A percentile compares a stretch with the other conserved stretches of the same genome.
Conservation (phyloP, 2,797 vertebrate species). For the Enoplosus armatus region DNA sequence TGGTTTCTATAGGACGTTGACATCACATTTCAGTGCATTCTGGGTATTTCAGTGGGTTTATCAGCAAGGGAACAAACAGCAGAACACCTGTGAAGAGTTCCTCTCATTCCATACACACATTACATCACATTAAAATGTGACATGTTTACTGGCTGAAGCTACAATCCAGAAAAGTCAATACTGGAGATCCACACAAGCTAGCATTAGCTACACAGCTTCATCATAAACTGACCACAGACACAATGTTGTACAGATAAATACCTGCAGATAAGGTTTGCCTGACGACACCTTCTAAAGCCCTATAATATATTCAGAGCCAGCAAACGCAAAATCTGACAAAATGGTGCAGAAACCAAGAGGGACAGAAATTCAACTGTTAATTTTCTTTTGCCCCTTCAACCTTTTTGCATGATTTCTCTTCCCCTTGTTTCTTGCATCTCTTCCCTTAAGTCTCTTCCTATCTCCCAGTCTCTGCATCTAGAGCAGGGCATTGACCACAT, state of each 20-base stretch:
- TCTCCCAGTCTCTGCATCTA: slow-evolving; percentile 36
- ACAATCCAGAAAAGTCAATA: neutral
- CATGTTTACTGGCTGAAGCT: neutral
- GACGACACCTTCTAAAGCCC: neutral
- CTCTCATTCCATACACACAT: neutral
- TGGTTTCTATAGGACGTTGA: neutral
- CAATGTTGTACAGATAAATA: neutral
- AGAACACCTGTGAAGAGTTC: neutral
- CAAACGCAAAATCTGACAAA: neutral
- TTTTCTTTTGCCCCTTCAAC: slow-evolving; percentile 28
- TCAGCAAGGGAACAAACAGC: too few relatives aligned
- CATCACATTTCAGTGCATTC: neutral
- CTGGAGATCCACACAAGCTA: neutral
- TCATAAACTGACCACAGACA: neutral
- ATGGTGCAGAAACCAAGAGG: neutral
- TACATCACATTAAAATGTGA: neutral
- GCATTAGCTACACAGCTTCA: neutral
- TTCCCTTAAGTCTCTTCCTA: neutral
- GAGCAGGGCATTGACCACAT: slow-evolving; percentile 61
- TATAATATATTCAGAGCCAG: neutral
- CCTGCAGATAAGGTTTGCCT: neutral
- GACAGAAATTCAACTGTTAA: slow-evolving; percentile 5
- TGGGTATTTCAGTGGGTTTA: neutral
- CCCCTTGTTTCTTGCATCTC: slow-evolving; percentile 14
- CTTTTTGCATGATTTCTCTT: slow-evolving; percentile 30